Percentiles rank a stretch among this genome's conserved stretches.
These are phyloP conservation scores for Camponotus floridanus DNA, from an alignment of 1,140 invertebrate genomes.

Conservation along the genomic window DNA sequence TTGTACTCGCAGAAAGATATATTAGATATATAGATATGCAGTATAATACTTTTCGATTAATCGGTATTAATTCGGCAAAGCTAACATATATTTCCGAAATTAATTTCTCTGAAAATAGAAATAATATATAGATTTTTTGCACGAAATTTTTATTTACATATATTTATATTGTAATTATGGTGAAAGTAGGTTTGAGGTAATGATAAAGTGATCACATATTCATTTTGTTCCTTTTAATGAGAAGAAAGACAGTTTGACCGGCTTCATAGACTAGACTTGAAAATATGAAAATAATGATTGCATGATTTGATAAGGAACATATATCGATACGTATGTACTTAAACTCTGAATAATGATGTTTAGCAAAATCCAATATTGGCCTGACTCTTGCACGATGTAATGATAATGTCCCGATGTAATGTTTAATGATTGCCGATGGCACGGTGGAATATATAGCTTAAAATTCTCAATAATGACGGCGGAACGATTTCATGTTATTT, in stretches of 20 bases:
- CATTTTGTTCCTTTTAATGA: not conserved
- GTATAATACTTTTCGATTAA: not conserved
- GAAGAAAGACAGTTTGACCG: not conserved
- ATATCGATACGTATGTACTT: conserved; percentile 7
- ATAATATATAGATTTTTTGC: not conserved
- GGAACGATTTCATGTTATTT: conserved; percentile 19
- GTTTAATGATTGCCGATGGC: conserved; percentile 28
- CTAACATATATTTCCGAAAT: not conserved
- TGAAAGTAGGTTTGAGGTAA: not conserved
- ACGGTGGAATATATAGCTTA: not conserved
- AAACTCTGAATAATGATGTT: conserved; percentile 20
- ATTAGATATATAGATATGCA: too few species aligned
- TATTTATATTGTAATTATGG: too few species aligned
- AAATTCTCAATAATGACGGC: conserved; percentile 48
- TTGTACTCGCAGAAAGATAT: not conserved
- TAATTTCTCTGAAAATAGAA: not conserved
- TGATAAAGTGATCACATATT: not conserved
- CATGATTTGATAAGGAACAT: not conserved
- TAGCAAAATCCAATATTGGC: conserved; percentile 7
- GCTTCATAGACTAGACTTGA: not conserved
- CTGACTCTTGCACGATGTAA: not conserved
- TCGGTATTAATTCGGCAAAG: not conserved
- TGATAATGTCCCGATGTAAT: conserved; percentile 25
- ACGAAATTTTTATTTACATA: not conserved
- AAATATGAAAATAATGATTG: conserved; percentile 13